Conservation (phyloP, 2,797 vertebrate species). For the Lepus oiostolus region DNA sequence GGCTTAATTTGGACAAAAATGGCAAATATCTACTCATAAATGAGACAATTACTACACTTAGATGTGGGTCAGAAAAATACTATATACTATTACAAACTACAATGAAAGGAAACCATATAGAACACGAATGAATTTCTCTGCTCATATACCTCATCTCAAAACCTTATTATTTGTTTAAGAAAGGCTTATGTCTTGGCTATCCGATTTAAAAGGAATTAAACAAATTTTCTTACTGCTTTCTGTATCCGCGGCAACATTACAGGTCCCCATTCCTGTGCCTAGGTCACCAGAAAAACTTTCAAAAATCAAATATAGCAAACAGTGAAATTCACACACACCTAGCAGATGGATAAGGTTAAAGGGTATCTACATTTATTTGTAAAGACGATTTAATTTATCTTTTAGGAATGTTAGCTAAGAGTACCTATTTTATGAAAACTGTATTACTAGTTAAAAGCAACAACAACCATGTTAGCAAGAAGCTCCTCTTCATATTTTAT, state of each 20-base stretch:
- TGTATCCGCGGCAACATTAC: constrained; percentile 70
- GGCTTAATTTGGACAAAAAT: constrained; percentile 42
- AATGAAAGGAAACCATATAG: constrained; percentile 18
- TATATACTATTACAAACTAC: neutral
- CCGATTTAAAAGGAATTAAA: constrained; percentile 42
- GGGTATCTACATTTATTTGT: constrained; percentile 53
- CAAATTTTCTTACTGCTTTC: constrained; percentile 46
- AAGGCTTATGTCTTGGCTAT: constrained; percentile 46
- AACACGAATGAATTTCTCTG: constrained; percentile 27
- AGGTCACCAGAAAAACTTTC: constrained; percentile 54
- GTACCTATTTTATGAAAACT: constrained; percentile 39
- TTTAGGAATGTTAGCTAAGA: constrained; percentile 41
- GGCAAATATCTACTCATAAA: constrained; percentile 1
- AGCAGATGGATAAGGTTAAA: constrained; percentile 70
- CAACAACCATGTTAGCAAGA: neutral
- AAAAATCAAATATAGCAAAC: constrained; percentile 57
- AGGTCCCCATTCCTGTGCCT: constrained; percentile 55
- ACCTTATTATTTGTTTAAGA: constrained; percentile 55
- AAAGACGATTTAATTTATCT: constrained; percentile 58
- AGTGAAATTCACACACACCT: constrained; percentile 63
- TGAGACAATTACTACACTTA: constrained; percentile 15
- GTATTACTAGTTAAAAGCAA: neutral
- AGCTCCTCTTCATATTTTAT: neutral
- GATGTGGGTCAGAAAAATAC: neutral
- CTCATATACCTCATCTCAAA: constrained; percentile 51